Base-by-base conservation (phyloP, 2,797 vertebrate genomes). In the Sebastiscus tertius region DNA sequence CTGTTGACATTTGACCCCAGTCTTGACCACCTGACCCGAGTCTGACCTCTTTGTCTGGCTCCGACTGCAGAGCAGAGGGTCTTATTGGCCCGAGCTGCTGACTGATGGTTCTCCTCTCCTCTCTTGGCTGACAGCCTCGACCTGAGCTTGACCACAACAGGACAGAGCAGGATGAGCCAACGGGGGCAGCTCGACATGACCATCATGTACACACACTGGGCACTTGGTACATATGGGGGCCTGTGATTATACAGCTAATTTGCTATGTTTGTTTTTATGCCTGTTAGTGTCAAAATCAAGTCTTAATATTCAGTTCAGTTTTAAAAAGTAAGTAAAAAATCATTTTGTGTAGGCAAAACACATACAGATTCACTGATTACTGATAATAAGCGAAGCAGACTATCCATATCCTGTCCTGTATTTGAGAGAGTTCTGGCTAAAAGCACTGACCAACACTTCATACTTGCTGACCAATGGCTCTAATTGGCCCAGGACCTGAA, bases 21-120 rank as follows among this genome's bases (percentile, higher is more conserved):
- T 84, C 63, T 75, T 90, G 88, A 91, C 91, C 90, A 60, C 42
- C 72, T 84, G 88, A 93, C 91, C 93, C 85, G 8, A 8, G 72
- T 54, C 46, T 87, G 92, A 93, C 93, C 92, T 89, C 69, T 55
- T 46, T 87, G 90, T 93, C 91, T 94, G 92, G 92, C 93, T 88
- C 64, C 1, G 63, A 29, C 75, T 49, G 76, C 68, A 56, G 88
- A 93, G 77, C 93, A 94, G 93, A 94, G 94, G 94, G 93, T 85
- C 84, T 88, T 54, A 46, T 80, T 93, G 93, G 91, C 92, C 72
- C 62, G 5, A 39, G 82, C 66, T 67, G 82, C 82, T 86, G 90
- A 90, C 92, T 79, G 91, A 92, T 91, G 89, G 85, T 70, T 79
- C 76, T 67, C 46, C 79, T 84, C 81, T 82, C 49, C 56, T 74